Conservation (phyloP, 2,888 invertebrate genomes). For the Thyatira batis region DNA sequence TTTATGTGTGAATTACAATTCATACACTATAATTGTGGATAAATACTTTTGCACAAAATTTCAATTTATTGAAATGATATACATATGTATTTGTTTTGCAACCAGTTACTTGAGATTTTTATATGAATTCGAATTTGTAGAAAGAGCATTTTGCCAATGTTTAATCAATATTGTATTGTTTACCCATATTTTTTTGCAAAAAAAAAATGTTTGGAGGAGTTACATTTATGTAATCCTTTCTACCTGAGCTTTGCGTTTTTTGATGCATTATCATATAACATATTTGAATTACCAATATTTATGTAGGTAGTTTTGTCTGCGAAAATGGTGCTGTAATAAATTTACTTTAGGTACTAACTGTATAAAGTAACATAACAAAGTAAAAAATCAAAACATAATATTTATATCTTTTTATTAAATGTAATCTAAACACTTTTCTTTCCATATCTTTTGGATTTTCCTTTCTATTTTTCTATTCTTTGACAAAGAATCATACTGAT, state of each 20-base stretch:
- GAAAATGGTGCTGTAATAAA: conserved; percentile 66
- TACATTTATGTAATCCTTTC: conserved; percentile 21
- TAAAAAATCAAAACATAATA: conserved; percentile 15
- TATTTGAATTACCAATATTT: conserved; percentile 6
- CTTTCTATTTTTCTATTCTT: conserved; percentile 62
- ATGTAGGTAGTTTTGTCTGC: conserved; percentile 44
- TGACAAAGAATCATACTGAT: conserved; percentile 44
- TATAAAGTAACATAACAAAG: conserved; percentile 41
- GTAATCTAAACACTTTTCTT: conserved; percentile 68
- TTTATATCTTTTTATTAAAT: conserved; percentile 53
- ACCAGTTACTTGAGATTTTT: too few species aligned
- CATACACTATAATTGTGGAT: too few species aligned
- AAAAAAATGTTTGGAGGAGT: background rate
- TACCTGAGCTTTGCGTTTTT: conserved; percentile 53
- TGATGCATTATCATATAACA: conserved; percentile 26
- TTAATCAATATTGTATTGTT: background rate
- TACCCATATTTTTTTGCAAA: background rate
- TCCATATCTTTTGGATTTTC: conserved; percentile 68
- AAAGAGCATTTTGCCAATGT: background rate
- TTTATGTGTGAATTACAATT: too few species aligned
- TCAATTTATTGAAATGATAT: too few species aligned
- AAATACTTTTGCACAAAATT: too few species aligned
- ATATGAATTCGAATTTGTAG: too few species aligned
- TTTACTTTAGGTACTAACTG: conserved; percentile 35
- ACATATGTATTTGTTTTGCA: too few species aligned